Evolutionary conservation across 64 coral and sea anemone species (phyloP).

Genomic region (Stylophora pistillata): DNA sequence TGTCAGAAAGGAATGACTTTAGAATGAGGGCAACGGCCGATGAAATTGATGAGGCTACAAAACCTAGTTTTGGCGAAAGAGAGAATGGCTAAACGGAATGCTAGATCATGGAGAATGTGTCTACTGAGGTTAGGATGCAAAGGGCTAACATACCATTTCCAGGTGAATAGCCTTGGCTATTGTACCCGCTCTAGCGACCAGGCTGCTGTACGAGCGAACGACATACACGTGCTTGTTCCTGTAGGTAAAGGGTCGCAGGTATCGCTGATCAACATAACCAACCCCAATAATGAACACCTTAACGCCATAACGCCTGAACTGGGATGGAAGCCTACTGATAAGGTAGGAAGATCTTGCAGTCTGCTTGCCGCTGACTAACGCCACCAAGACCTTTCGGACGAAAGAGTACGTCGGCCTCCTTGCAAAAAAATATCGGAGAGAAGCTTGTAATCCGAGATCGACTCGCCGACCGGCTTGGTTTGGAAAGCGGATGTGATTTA

Average conservation of each 20-base stretch:
- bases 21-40: too few relatives aligned
- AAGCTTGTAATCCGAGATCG: slow-evolving; percentile 21
- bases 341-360: slow-evolving; percentile 5
- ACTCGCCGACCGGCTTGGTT: slow-evolving; percentile 30
- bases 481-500: slow-evolving; percentile 44
- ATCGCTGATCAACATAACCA: slow-evolving; percentile 15
- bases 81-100: too few relatives aligned
- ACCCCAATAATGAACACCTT: slow-evolving; percentile 44
- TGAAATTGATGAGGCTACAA: too few relatives aligned
- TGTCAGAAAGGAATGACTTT: too few relatives aligned
- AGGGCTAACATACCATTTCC: slow-evolving; percentile 56
- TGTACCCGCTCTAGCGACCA: slow-evolving; percentile 38
- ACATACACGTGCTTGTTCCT: slow-evolving; percentile 46
- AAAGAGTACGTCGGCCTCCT: slow-evolving; percentile 16
- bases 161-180: slow-evolving; percentile 56
- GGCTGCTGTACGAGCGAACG: slow-evolving; percentile 37
- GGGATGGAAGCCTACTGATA: slow-evolving; percentile 2
- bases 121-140: not conserved
- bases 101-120: not conserved
- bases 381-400: slow-evolving; percentile 53
- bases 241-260: slow-evolving; percentile 39
- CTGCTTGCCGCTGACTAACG: slow-evolving; percentile 48
- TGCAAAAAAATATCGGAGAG: slow-evolving; percentile 13
- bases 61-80: too few relatives aligned
- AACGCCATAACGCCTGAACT: slow-evolving; percentile 29